Base-by-base conservation (phyloP, 2,113 vertebrate species). In the Calypte anna region DNA sequence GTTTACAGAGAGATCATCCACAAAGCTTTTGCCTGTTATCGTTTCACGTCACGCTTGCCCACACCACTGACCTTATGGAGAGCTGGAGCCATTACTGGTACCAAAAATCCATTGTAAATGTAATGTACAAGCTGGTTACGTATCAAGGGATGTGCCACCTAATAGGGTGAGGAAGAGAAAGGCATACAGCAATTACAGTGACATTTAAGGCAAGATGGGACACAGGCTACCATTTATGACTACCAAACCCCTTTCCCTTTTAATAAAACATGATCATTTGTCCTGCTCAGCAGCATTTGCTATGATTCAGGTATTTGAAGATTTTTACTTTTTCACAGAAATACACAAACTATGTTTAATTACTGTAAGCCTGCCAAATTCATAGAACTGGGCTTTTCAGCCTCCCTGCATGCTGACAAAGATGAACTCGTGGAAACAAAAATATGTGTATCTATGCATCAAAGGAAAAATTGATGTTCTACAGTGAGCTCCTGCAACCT, bases 41-140 rank as follows among this genome's bases (percentile, higher is more conserved):
- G 23, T 64, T 73, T 73, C 6, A 2, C 28, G 28, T 70, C 31
- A 25, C 9, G 17, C 48, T 44, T 70, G 53, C 72, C 54, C 43
- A 86, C 10, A 7, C 61, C 86, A 97, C 98, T 97, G 82, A 99
- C 99, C 98, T 99, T 99, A 96, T 99, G 99, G 30, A 99, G 98
- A 0, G 99, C 99, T 88, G 99, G 99, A 95, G 99, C 99, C 79
- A 99, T 96, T 68, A 99, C 99, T 10, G 99, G 99, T 67, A 99
- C 98, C 33, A 99, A 98, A 97, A 99, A 99, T n/a, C 99, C 99
- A 62, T 99, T 99, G 97, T 99, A 98, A 96, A 99, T 99, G 94
- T 99, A 99, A 90, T 98, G 97, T 81, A 99, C 98, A 53, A 99
- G 98, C 97, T 99, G 99, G 94, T 97, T 98, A 94, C 98, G 98